Evolutionary conservation across 92 coral and sea anemone genomes (phyloP), one percentile per base, ranked within the genome.

Genomic region (Diadumene lineata): DNA sequence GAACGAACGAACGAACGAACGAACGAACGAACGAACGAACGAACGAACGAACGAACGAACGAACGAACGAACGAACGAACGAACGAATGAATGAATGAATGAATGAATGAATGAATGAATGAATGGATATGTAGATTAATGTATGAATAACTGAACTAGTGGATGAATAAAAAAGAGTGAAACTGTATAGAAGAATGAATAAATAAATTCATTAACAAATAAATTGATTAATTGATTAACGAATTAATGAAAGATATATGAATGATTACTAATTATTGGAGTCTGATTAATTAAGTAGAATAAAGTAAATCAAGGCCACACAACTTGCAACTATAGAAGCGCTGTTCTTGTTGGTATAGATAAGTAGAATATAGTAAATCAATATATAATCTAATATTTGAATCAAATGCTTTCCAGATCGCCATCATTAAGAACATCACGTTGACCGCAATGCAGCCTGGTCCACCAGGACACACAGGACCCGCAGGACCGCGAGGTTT

Each of bases 381-480:
- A n/a, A n/a, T n/a, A n/a, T n/a, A n/a, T n/a, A n/a, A n/a, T n/a
- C n/a, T n/a, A n/a, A n/a, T n/a, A n/a, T n/a, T n/a, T n/a, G n/a
- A n/a, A 38, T 13, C 13, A 4, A 38, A 4, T 38, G 13, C 6
- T 58, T 58, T 24, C 31, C 64, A 58, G 64, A 58, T 58, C 22
- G 22, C 64, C 31, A 28, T 58, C 2, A 58, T 58, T 3, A 58
- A 58, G 31, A 58, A 58, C 64, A 58, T 58, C 26, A 58, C 27
- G 10, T 22, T 7, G 7, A 22, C 27, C 64, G 26, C 26, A 58
- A 11, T 58, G 2, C 22, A 58, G 2, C 70, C 51, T 38, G 79
- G 79, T 30, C 64, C 79, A 75, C 31, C 7, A 38, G 48, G 48
- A 38, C 48, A 6, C 13, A 6, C 48, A 38, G 48, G 48, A 13